These are phyloP conservation scores for Eupeodes luniger DNA, from an alignment of 2,888 invertebrate species.

Conservation along the genomic window DNA sequence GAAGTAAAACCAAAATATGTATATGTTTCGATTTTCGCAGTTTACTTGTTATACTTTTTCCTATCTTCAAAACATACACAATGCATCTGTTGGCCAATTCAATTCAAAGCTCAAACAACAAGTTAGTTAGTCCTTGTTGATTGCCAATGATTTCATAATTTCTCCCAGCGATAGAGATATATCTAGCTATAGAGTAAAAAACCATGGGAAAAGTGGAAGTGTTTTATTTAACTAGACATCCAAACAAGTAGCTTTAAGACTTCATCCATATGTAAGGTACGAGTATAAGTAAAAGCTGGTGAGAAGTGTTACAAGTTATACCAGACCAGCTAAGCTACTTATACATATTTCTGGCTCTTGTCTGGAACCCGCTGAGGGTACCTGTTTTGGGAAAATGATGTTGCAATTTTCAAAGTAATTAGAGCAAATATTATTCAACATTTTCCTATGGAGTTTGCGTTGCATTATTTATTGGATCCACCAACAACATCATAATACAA, in stretches of 20 bases:
- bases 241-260: constrained; percentile 15
- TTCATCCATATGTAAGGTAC: background rate
- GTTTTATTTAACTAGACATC: background rate
- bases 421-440: constrained; percentile 59
- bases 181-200: background rate
- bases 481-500: background rate
- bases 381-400: constrained; percentile 45
- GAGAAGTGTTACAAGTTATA: constrained; percentile 35
- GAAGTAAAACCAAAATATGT: constrained; percentile 13
- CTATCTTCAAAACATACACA: background rate
- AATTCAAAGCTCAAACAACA: background rate
- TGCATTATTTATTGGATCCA: constrained; percentile 55
- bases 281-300: constrained; percentile 20
- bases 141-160: constrained; percentile 66
- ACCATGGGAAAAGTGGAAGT: constrained; percentile 33
- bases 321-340: background rate
- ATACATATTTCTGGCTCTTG: background rate
- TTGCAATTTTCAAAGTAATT: constrained; percentile 49
- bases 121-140: constrained; percentile 33
- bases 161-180: constrained; percentile 28
- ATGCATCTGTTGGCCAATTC: background rate
- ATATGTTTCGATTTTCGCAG: constrained; percentile 21
- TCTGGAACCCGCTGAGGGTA: constrained; percentile 23
- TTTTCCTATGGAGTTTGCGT: background rate
- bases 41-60: constrained; percentile 18